phyloP scores from a whole-genome alignment of 2,797 vertebrate genomes.

The Myotis vivesi region DNA sequence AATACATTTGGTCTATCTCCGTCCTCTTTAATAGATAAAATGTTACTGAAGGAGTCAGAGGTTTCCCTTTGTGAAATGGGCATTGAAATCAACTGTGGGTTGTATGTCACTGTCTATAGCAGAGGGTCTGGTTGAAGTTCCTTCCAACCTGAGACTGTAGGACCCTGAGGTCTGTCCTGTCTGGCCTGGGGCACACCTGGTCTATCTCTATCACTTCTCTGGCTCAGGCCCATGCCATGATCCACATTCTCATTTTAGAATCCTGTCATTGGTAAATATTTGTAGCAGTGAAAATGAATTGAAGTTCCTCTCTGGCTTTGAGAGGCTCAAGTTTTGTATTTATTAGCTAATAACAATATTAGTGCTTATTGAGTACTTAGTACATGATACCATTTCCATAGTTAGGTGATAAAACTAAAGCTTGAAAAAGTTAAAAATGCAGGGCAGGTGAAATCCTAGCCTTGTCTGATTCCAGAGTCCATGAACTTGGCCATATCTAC shows the following conservation, averaged over 20 bases:
- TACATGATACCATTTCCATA: background rate
- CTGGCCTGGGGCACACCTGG: too few relatives aligned
- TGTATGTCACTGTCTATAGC: background rate
- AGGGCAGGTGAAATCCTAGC: background rate
- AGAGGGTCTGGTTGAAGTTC: background rate
- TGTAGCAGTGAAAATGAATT: background rate
- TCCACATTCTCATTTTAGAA: background rate
- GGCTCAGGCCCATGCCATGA: background rate
- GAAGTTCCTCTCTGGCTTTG: background rate
- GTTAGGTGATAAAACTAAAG: background rate
- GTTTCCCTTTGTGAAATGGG: background rate
- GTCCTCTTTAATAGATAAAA: slow-evolving; percentile 8
- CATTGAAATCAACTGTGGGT: background rate
- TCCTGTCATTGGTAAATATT: background rate
- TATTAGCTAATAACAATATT: background rate
- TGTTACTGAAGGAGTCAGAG: background rate
- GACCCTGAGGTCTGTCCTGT: too few relatives aligned
- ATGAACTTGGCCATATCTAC: background rate
- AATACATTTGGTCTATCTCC: background rate
- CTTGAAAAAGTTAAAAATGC: slow-evolving; percentile 27
- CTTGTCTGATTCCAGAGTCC: background rate
- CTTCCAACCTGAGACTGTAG: background rate
- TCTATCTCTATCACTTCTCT: background rate
- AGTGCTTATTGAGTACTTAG: background rate
- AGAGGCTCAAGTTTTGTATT: background rate